phyloP scores from a whole-genome alignment of 1,140 invertebrate species.

The Lucilia sericata region DNA sequence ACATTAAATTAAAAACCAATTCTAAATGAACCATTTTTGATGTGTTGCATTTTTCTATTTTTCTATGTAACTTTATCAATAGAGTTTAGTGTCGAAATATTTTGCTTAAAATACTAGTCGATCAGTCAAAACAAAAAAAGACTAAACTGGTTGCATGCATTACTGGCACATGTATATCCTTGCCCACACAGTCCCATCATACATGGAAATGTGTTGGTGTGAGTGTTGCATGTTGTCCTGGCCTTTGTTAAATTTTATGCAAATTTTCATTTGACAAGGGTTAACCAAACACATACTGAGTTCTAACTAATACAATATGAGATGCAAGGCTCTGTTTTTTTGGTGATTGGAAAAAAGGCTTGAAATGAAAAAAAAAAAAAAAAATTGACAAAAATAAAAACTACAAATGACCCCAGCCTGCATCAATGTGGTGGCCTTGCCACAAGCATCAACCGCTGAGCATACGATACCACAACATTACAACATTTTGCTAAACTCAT shows the following conservation, averaged over 20 bases:
- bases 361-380: constrained; percentile 4
- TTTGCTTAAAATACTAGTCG: constrained; percentile 35
- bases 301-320: constrained; percentile 23
- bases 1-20: not conserved
- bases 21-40: not conserved
- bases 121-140: constrained; percentile 34
- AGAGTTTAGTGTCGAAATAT: constrained; percentile 36
- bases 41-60: too few species aligned
- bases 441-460: constrained; percentile 35
- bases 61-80: too few species aligned
- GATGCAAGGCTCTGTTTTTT: constrained; percentile 3
- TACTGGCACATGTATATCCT: constrained; percentile 2
- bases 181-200: not conserved
- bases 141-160: not conserved
- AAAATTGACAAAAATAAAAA: constrained; percentile 16
- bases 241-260: constrained; percentile 35
- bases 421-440: constrained; percentile 33
- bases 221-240: not conserved
- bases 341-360: too few species aligned
- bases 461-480: constrained; percentile 32
- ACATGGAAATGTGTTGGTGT: not conserved
- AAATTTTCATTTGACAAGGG: constrained; percentile 41
- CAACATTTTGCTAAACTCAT: constrained; percentile 11
- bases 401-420: not conserved
- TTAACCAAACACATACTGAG: constrained; percentile 41